These are phyloP conservation scores for Cheirogaleus medius DNA, from an alignment of 2,113 vertebrate species.

Conservation along the genomic window DNA sequence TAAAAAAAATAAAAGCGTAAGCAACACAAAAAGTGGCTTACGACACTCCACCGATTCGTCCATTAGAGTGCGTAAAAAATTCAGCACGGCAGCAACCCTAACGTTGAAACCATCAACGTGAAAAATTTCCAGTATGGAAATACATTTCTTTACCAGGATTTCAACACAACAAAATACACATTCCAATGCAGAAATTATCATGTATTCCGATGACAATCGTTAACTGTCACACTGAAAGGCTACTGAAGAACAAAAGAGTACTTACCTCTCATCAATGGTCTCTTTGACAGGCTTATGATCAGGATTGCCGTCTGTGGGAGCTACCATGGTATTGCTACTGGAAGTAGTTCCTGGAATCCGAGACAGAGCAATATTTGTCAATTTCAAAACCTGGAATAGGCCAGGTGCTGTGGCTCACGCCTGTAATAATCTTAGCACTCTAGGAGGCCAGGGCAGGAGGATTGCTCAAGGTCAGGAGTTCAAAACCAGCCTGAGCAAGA, in stretches of 20 bases:
- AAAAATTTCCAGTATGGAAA: not conserved
- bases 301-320: constrained; percentile 91
- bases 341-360: constrained; percentile 93
- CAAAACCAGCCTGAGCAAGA: too few species aligned
- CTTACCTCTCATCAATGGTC: constrained; percentile 93
- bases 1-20: too few species aligned
- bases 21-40: not conserved
- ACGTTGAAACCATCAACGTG: not conserved
- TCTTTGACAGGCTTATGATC: constrained; percentile 94
- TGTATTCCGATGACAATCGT: not conserved
- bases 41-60: not conserved
- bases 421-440: too few species aligned
- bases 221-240: not conserved
- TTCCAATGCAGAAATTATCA: not conserved
- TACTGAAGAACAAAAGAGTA: not conserved
- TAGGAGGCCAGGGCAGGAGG: too few species aligned
- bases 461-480: too few species aligned
- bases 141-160: not conserved
- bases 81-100: not conserved
- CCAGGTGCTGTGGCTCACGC: too few species aligned
- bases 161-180: not conserved
- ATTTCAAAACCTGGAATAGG: not conserved
- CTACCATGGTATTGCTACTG: constrained; percentile 99
- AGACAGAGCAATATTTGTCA: not conserved
- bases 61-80: not conserved